phyloP scores from a whole-genome alignment of 2,888 invertebrate species.

The Neoascia interrupta region DNA sequence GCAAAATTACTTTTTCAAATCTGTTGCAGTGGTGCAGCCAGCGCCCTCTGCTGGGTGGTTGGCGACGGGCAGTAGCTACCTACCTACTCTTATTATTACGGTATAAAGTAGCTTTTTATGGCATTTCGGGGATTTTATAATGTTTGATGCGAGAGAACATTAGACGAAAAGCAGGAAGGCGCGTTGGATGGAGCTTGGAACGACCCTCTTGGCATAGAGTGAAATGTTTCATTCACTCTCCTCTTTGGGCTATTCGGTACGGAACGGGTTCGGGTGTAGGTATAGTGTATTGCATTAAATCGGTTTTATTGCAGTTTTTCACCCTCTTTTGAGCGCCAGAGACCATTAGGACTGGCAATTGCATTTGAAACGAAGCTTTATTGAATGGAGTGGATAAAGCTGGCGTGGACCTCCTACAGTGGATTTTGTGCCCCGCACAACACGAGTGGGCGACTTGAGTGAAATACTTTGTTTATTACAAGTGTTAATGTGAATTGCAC shows the following conservation, averaged over 20 bases:
- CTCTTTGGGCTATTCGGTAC: no score
- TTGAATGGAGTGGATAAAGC: constrained; percentile 26
- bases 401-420: constrained; percentile 29
- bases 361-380: constrained; percentile 64
- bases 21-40: constrained; percentile 55
- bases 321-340: constrained; percentile 40
- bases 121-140: constrained; percentile 66
- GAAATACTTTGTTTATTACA: constrained; percentile 64
- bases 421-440: neutral
- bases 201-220: constrained; percentile 31
- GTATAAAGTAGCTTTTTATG: constrained; percentile 68
- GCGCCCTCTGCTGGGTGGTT: constrained; percentile 32
- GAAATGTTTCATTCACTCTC: constrained; percentile 67
- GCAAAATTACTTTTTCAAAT: constrained; percentile 48
- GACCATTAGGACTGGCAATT: constrained; percentile 63
- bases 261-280: no score
- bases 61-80: no score
- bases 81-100: constrained; percentile 68
- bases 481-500: constrained; percentile 61
- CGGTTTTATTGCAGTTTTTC: constrained; percentile 64
- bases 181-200: neutral
- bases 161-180: constrained; percentile 33
- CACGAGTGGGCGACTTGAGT: constrained; percentile 25
- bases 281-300: constrained; percentile 64
- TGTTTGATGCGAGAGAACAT: constrained; percentile 67